phyloP scores from a whole-genome alignment of 2,888 invertebrate genomes.

The Chironomus riparius region DNA sequence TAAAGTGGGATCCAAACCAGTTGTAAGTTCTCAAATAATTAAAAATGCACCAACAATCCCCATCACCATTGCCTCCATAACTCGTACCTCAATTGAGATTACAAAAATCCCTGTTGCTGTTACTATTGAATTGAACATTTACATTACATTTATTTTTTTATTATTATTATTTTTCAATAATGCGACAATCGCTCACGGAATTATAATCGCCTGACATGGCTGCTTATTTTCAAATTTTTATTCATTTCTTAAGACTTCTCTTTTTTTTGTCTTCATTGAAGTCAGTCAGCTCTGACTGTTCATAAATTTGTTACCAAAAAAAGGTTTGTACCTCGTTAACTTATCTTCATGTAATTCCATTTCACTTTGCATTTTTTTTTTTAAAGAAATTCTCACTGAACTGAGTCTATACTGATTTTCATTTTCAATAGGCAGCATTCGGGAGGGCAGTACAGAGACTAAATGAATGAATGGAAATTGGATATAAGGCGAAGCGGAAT shows the following conservation, averaged over 20 bases:
- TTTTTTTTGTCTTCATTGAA: too few relatives aligned
- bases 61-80: too few relatives aligned
- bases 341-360: constrained; percentile 10
- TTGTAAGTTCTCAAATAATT: too few relatives aligned
- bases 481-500: too few relatives aligned
- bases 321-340: constrained; percentile 25
- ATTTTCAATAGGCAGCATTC: background rate
- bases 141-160: too few relatives aligned
- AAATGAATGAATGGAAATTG: background rate
- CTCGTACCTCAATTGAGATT: background rate
- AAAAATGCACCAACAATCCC: too few relatives aligned
- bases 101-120: background rate
- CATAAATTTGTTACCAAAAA: constrained; percentile 12
- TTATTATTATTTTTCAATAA: background rate
- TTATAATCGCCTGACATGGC: constrained; percentile 4
- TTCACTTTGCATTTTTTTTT: constrained; percentile 14
- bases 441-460: background rate
- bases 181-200: constrained; percentile 22
- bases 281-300: background rate
- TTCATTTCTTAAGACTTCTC: too few relatives aligned
- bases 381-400: background rate
- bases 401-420: background rate
- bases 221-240: background rate
- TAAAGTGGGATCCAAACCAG: too few relatives aligned
- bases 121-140: too few relatives aligned